These are phyloP conservation scores for Sesia bembeciformis DNA, from an alignment of 2,888 invertebrate genomes.

Conservation along the genomic window DNA sequence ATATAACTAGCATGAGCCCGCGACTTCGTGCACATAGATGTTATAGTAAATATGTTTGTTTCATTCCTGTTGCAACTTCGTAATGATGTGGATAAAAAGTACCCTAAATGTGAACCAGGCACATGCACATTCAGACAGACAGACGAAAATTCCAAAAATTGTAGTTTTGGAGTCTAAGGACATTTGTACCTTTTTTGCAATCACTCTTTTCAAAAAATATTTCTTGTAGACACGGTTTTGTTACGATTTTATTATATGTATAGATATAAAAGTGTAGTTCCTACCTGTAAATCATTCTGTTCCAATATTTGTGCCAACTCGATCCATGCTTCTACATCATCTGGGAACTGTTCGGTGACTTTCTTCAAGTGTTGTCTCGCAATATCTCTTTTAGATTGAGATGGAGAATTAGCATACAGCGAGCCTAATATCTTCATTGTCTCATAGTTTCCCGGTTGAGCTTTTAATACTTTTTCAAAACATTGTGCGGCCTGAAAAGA, in stretches of 20 bases:
- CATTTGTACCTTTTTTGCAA: too few species aligned
- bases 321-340: conserved; percentile 99
- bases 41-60: too few species aligned
- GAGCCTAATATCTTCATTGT: conserved; percentile 99
- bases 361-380: conserved; percentile 96
- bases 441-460: conserved; percentile 98
- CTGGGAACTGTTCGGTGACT: conserved; percentile 96
- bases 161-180: too few species aligned
- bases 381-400: conserved; percentile 92
- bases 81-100: too few species aligned
- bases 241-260: not conserved
- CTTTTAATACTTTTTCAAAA: conserved; percentile 98
- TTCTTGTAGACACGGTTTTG: not conserved
- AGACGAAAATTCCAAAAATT: too few species aligned
- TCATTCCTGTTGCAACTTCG: too few species aligned
- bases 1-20: not conserved
- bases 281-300: conserved; percentile 87
- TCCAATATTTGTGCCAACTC: conserved; percentile 98
- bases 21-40: not conserved
- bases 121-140: too few species aligned
- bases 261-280: not conserved
- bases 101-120: too few species aligned
- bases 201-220: too few species aligned
- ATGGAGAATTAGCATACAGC: conserved; percentile 91
- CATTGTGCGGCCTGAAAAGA: conserved; percentile 91